Evolutionary conservation across 2,113 vertebrate genomes (phyloP).

Genomic region (Typhlomys cinereus): DNA sequence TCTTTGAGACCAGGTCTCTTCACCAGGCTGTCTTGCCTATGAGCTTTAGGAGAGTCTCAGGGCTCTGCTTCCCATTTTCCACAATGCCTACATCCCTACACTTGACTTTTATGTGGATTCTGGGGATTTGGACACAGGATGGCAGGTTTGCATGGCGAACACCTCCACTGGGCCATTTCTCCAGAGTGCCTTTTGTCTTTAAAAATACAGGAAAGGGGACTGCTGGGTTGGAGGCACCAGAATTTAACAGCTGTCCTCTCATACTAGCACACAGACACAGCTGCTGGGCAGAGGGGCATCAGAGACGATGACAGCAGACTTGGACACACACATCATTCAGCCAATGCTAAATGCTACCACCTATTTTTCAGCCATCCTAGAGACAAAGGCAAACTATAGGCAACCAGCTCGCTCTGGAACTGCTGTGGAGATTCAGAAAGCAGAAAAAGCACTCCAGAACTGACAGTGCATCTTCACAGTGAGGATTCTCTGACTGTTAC

Average conservation of each 20-base stretch:
- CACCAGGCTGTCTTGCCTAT: no score
- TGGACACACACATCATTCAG: fast-evolving
- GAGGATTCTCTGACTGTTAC: no score
- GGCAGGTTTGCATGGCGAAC: no score
- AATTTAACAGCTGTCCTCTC: no score
- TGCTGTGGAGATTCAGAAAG: neutral
- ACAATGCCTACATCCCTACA: no score
- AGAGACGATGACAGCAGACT: neutral
- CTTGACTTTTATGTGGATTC: no score
- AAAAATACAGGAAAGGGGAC: neutral
- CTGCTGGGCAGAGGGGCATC: neutral
- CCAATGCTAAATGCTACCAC: fast-evolving
- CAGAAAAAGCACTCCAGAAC: fast-evolving
- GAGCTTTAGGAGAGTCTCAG: no score
- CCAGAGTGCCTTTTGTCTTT: neutral
- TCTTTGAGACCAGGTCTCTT: no score
- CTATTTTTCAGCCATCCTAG: neutral
- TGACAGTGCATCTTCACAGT: fast-evolving
- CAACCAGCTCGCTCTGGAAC: no score
- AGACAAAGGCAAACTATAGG: fast-evolving
- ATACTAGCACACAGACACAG: neutral
- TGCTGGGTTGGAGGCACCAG: neutral
- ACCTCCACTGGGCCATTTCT: no score
- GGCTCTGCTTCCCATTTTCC: no score
- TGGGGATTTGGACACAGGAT: no score